A percentile compares a stretch with the other conserved stretches of the same genome.
phyloP scores from a whole-genome alignment of 2,797 vertebrate genomes.

The Chromis chromis region DNA sequence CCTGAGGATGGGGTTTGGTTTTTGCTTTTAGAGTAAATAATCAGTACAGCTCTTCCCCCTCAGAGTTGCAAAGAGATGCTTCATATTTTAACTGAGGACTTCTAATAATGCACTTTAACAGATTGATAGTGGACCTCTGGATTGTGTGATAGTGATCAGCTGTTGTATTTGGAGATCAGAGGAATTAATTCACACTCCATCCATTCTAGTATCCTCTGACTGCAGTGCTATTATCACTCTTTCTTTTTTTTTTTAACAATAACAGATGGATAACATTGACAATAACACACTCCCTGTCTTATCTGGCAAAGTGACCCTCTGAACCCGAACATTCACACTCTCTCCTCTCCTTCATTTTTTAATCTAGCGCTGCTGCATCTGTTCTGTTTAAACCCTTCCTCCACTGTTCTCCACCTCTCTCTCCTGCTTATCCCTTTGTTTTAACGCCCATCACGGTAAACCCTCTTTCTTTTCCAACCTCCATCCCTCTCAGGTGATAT shows the following conservation, averaged over 20 bases:
- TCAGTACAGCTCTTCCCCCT: slow-evolving; percentile 5
- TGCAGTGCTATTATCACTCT: slow-evolving; percentile 25
- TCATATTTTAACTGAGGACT: slow-evolving; percentile 3
- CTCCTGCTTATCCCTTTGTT: slow-evolving; percentile 15
- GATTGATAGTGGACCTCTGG: slow-evolving; percentile 18
- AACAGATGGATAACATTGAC: slow-evolving; percentile 44
- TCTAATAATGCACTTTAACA: slow-evolving; percentile 28
- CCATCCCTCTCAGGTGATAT: slow-evolving; percentile 23
- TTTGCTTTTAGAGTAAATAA: slow-evolving; percentile 16
- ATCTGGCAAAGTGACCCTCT: slow-evolving; percentile 1
- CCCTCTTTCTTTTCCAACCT: slow-evolving; percentile 1
- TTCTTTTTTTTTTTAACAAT: slow-evolving; percentile 49
- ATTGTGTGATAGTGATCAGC: slow-evolving; percentile 30
- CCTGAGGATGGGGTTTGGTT: neutral
- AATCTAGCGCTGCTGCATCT: slow-evolving; percentile 15
- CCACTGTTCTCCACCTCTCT: neutral
- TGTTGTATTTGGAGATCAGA: slow-evolving; percentile 40
- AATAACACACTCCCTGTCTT: slow-evolving; percentile 17
- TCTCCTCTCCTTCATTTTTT: neutral
- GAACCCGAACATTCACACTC: slow-evolving; percentile 21
- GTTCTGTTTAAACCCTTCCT: slow-evolving; percentile 2
- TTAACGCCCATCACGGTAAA: slow-evolving; percentile 1
- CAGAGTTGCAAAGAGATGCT: slow-evolving; percentile 1
- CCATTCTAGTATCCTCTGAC: slow-evolving; percentile 31
- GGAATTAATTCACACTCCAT: slow-evolving; percentile 41